A percentile compares a stretch with the other conserved stretches of the same genome.
These are phyloP conservation scores for Morone saxatilis DNA, from an alignment of 2,113 vertebrate genomes.

Conservation along the genomic window DNA sequence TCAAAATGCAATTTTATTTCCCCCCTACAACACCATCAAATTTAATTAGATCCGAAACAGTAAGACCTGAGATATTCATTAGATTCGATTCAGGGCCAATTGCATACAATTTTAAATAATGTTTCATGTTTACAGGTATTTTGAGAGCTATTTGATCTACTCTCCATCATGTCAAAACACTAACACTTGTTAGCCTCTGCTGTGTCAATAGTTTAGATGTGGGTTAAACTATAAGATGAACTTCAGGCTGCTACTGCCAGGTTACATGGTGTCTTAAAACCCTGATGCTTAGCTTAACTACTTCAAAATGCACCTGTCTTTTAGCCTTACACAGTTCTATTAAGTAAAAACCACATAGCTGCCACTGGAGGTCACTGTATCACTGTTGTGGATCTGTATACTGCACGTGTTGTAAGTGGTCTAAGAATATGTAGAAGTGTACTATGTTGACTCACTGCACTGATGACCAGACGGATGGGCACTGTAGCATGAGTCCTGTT, in stretches of 20 bases:
- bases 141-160: background rate
- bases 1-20: background rate
- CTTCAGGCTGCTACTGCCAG: no score
- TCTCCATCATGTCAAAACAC: background rate
- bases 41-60: background rate
- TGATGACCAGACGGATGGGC: slow-evolving; percentile 93
- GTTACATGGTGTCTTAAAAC: background rate
- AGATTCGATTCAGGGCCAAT: background rate
- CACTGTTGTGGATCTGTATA: background rate
- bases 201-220: background rate
- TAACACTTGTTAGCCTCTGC: background rate
- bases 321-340: background rate
- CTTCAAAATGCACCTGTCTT: background rate
- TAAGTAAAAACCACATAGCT: background rate
- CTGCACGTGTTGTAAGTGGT: background rate
- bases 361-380: slow-evolving; percentile 16
- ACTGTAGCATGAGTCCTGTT: slow-evolving; percentile 92
- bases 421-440: background rate
- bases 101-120: background rate
- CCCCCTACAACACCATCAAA: background rate
- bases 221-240: background rate
- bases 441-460: slow-evolving; percentile 88
- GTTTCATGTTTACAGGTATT: background rate
- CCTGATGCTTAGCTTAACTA: background rate
- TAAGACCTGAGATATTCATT: background rate